phyloP scores from a whole-genome alignment of 1,140 invertebrate species.

The Ectropis grisescens region DNA sequence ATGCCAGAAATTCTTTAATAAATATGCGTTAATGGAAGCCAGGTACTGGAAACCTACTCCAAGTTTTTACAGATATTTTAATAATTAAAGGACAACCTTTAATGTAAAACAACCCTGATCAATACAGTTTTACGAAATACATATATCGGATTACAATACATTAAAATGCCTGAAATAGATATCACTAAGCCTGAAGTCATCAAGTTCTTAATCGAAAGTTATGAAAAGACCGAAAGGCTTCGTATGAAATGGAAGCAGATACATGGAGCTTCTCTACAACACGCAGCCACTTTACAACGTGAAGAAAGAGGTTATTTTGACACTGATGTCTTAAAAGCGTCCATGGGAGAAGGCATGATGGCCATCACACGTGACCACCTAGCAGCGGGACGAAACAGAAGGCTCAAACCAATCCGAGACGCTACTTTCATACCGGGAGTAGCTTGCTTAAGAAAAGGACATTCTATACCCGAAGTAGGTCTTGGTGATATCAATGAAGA shows the following conservation, averaged over 20 bases:
- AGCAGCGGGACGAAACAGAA: constrained; percentile 11
- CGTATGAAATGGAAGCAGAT: constrained; percentile 23
- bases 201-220: constrained; percentile 23
- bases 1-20: too few relatives aligned
- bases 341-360: constrained; percentile 17
- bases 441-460: constrained; percentile 11
- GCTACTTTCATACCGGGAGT: constrained; percentile 9
- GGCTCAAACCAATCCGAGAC: constrained; percentile 11
- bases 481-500: constrained; percentile 22
- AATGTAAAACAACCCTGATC: too few relatives aligned
- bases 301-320: constrained; percentile 18
- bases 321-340: constrained; percentile 11
- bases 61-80: too few relatives aligned
- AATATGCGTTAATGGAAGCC: too few relatives aligned
- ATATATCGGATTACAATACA: too few relatives aligned
- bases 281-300: constrained; percentile 17
- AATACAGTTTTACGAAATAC: too few relatives aligned
- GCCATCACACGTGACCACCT: constrained; percentile 16
- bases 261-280: constrained; percentile 12
- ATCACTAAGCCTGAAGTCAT: constrained; percentile 25
- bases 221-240: constrained; percentile 20
- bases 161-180: constrained; percentile 22
- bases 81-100: too few relatives aligned
- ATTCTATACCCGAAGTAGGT: constrained; percentile 20
- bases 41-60: too few relatives aligned